Base-by-base conservation (phyloP, 2,797 vertebrate genomes). In the Carapus acus region DNA sequence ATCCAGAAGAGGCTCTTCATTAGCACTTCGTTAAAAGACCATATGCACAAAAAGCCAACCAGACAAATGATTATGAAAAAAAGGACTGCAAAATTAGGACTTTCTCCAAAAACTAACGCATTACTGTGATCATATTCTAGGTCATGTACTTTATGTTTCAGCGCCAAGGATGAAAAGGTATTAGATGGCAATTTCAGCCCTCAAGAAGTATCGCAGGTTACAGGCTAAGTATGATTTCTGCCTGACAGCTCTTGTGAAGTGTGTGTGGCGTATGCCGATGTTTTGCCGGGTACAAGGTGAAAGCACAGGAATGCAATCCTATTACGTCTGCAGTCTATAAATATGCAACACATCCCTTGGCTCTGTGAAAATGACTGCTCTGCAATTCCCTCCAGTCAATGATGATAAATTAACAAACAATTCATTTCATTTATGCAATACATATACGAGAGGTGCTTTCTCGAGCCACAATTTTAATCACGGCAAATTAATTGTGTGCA, bases 401-500 rank as follows among this genome's bases (percentile, higher is more conserved):
- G 77, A 69, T 66, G 65, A 84, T 82, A 67, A 85, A 85, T 86
- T 61, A 83, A 78, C 69, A 71, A 79, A 66, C 61, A 63, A 70
- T 64, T 53, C 43, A 74, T 84, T 80, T 78, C 33, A 53, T 75
- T 78, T 67, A 75, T 63, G 48, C 54, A 54, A 77, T 60, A 47
- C 44, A 43, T 49, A 37, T 52, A 59, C 54, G 46, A 57, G 62
- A 75, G 66, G 62, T 66, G 67, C 23, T 24, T 19, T 43, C 64
- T 31, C 41, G 15, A 52, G 34, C 60, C 45, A 57, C 57, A 62
- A 46, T 83, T 73, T 83, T 82, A 80, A 83, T 86, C 73, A 80
- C 54, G 53, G 49, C 51, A 65, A 71, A 72, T 77, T 82, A 66
- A 81, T 81, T 81, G 71, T 66, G 68, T 61, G 62, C 57, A 49